Base-by-base conservation (phyloP, 2,113 vertebrate species). In the Mandrillus leucophaeus region DNA sequence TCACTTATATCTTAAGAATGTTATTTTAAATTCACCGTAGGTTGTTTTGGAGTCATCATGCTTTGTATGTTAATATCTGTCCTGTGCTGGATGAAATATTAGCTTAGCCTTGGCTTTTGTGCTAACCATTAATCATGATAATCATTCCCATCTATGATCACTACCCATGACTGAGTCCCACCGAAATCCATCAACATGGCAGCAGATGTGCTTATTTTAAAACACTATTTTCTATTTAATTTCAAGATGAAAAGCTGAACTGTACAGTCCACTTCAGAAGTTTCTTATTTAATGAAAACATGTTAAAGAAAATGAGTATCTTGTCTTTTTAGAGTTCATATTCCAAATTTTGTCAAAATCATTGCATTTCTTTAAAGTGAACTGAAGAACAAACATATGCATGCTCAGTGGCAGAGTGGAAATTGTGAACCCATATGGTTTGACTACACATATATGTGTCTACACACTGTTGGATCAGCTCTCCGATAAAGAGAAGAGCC, bases 401-500 rank as follows among this genome's bases (percentile, higher is more conserved):
- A 3, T 35, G 10, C 43, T 68, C 52, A 32, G 11, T 18, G 9
- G 22, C 6, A 23, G 75, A 88, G 23, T 8, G 14, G 38, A 50
- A 76, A 72, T 8, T 11, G 1, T 64, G n/a, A 87, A 80, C 18
- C 45, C 45, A 8, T 1, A 17, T 87, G 9, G 6, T 59, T 13
- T 7, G 43, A 7, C 35, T 25, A 0, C 23, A 17, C 23, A 17
- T 25, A 0, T 22, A 3, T 3, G 25, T 27, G 5, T 38, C 61
- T 52, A 0, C 16, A 11, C 0, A 12, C 16, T n/a, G 7, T 48
- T 38, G 32, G n/a, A 13, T 0, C 48, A 40, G 75, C 66, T 22
- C 10, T 12, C 38, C 8, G 0, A 0, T 18, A 6, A 3, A 35
- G 35, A 75, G 38, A 35, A n/a, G 20, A 92, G 10, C 3, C 45